Percentiles rank a stretch among this genome's conserved stretches.
Conservation (phyloP, 2,113 vertebrate genomes). For the human region DNA sequence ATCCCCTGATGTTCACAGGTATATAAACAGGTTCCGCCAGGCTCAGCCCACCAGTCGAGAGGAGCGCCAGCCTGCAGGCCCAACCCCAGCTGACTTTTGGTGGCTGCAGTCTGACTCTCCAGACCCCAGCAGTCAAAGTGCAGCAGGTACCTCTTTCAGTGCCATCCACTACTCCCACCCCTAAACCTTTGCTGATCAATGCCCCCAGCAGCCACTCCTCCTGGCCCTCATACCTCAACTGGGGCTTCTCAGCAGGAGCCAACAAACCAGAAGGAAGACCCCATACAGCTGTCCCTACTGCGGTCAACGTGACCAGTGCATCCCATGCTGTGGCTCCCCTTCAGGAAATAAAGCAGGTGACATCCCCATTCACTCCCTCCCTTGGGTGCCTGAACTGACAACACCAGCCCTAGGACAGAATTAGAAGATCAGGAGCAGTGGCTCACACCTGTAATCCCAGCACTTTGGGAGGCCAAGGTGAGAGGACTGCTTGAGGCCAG, state of each 20-base stretch:
- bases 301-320: background rate
- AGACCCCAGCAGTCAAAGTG: constrained; percentile 60
- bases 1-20: constrained; percentile 80
- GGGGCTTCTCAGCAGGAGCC: constrained; percentile 44
- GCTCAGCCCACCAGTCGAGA: constrained; percentile 88
- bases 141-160: constrained; percentile 51
- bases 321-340: constrained; percentile 32
- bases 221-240: background rate
- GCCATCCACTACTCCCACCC: background rate
- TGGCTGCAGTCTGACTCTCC: constrained; percentile 83
- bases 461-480: too few species aligned
- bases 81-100: constrained; percentile 85
- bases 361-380: background rate
- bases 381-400: background rate
- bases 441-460: too few species aligned
- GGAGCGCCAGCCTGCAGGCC: constrained; percentile 80
- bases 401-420: background rate
- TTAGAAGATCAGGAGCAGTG: too few species aligned
- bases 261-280: background rate
- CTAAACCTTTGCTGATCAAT: background rate
- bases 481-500: too few species aligned
- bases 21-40: constrained; percentile 89
- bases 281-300: background rate
- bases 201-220: background rate
- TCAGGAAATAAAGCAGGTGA: constrained; percentile 73